A percentile compares a stretch with the other conserved stretches of the same genome.
Conservation (phyloP, 2,888 invertebrate genomes). For the Pseudanteris insignis region DNA sequence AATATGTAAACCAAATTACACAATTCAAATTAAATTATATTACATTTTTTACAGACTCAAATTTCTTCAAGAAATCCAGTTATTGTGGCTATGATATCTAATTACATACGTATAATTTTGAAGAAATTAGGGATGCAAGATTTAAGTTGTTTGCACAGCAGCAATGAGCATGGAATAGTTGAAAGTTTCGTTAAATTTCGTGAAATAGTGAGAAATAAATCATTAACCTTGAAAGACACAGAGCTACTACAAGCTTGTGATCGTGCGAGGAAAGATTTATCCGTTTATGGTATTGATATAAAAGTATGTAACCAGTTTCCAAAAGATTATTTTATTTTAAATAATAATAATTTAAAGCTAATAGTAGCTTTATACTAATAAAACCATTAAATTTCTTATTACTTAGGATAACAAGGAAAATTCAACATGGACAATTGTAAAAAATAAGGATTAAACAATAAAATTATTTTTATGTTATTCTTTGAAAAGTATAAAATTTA, state of each 20-base stretch:
- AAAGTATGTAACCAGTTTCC: slow-evolving; percentile 69
- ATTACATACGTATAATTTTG: slow-evolving; percentile 68
- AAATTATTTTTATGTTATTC: no score
- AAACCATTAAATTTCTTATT: no score
- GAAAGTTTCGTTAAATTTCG: slow-evolving; percentile 74
- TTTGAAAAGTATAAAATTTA: no score
- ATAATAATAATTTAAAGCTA: no score
- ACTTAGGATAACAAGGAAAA: slow-evolving; percentile 53
- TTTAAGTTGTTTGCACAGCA: slow-evolving; percentile 4
- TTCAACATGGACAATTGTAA: slow-evolving; percentile 51
- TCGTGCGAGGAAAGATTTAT: slow-evolving; percentile 72
- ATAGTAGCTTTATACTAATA: no score
- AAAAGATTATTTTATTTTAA: no score
- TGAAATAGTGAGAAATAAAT: slow-evolving; percentile 71
- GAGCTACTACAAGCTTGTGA: slow-evolving; percentile 75
- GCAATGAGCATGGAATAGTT: slow-evolving; percentile 67
- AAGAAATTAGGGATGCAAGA: slow-evolving; percentile 55
- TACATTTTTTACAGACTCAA: slow-evolving; percentile 12
- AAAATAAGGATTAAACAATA: slow-evolving; percentile 31
- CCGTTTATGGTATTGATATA: slow-evolving; percentile 73
- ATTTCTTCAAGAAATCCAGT: slow-evolving; percentile 61
- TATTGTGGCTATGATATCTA: slow-evolving; percentile 70
- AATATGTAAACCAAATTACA: no score
- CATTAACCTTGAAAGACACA: slow-evolving; percentile 69
- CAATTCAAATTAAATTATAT: no score